Percentiles rank a stretch among this genome's conserved stretches.
Conservation (phyloP, 2,797 vertebrate genomes). For the Aldrovandia affinis region DNA sequence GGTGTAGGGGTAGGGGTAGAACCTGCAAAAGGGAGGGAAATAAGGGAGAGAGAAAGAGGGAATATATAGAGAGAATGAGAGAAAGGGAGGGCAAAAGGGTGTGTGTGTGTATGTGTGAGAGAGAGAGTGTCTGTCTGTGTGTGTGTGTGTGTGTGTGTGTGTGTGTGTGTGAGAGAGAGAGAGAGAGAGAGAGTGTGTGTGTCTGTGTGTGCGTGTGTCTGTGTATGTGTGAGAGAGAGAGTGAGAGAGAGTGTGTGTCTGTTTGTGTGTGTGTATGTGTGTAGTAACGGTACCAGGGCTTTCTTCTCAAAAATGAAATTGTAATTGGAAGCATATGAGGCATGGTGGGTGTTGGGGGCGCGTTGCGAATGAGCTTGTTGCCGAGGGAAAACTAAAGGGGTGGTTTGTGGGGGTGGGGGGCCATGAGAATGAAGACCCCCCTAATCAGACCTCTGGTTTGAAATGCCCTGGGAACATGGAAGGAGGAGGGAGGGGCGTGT, state of each 20-base stretch:
- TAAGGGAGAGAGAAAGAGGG: not conserved
- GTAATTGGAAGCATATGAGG: constrained; percentile 76
- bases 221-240: constrained; percentile 29
- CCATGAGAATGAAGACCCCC: constrained; percentile 77
- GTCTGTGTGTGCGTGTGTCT: constrained; percentile 5
- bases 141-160: too few relatives aligned
- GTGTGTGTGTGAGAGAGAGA: not conserved
- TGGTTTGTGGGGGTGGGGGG: constrained; percentile 55
- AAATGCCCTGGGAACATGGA: constrained; percentile 65
- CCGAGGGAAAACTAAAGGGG: not conserved
- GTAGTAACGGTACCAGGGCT: not conserved
- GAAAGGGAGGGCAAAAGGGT: too few relatives aligned
- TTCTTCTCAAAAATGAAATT: constrained; percentile 63
- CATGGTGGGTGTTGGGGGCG: constrained; percentile 50
- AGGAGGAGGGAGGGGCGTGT: not conserved
- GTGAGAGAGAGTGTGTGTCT: not conserved
- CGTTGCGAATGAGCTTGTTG: not conserved
- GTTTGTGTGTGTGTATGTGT: not conserved
- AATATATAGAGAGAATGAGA: too few relatives aligned
- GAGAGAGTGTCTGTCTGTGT: not conserved
- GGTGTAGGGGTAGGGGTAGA: not conserved
- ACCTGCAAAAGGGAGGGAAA: too few relatives aligned
- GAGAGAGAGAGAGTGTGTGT: too few relatives aligned
- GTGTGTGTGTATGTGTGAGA: not conserved
- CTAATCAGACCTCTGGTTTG: constrained; percentile 67